phyloP scores from a whole-genome alignment of 2,797 vertebrate genomes.

The Characodon lateralis region DNA sequence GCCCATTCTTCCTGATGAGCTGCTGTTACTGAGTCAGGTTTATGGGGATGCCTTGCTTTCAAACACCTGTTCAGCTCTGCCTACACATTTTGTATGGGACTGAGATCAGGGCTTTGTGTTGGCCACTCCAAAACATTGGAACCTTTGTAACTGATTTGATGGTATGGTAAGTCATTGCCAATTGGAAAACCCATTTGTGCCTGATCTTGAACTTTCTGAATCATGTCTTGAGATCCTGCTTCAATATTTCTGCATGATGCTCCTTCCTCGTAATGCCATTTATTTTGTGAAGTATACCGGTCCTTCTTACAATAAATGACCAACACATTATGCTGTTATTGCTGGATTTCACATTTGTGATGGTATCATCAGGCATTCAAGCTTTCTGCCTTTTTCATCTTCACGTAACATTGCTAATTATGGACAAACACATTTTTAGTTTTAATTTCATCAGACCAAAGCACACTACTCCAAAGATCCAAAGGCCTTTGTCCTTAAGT shows the following conservation, averaged over 20 bases:
- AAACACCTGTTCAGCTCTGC: neutral
- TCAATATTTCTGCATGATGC: neutral
- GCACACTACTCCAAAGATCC: too few species aligned
- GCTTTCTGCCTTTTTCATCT: too few species aligned
- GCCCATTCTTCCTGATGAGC: neutral
- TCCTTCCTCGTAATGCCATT: neutral
- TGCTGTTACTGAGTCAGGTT: neutral
- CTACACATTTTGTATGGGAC: neutral
- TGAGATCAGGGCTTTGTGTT: neutral
- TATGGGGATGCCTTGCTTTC: neutral
- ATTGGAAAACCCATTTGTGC: neutral
- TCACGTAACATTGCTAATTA: too few species aligned
- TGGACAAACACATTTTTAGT: neutral
- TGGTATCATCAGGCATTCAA: too few species aligned
- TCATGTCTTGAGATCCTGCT: neutral
- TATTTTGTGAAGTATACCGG: too few species aligned
- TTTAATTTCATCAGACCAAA: neutral
- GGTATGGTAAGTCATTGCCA: neutral
- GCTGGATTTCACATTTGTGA: too few species aligned
- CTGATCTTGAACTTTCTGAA: neutral
- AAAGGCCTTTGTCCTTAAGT: too few species aligned
- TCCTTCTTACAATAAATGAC: too few species aligned
- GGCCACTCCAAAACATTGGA: neutral
- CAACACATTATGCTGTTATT: too few species aligned
- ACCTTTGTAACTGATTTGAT: neutral